Percentiles rank a stretch among this genome's conserved stretches.
These are phyloP conservation scores for Eupithecia exiguata DNA, from an alignment of 2,888 invertebrate species.

Conservation along the genomic window DNA sequence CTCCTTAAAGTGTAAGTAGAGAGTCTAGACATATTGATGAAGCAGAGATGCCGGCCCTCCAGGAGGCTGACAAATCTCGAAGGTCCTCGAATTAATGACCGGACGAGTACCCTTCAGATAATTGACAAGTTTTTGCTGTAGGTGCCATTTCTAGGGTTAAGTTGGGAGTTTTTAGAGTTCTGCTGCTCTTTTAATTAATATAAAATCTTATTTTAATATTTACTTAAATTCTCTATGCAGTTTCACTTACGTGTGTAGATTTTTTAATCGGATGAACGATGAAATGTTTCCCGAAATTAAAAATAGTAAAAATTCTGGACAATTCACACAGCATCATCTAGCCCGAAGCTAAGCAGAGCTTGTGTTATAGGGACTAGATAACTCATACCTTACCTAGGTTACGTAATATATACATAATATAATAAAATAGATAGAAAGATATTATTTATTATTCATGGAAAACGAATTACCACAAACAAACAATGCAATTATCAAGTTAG, in stretches of 20 bases:
- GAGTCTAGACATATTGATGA: conserved; percentile 35
- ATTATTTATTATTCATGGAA: too few species aligned
- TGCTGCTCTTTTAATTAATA: not conserved
- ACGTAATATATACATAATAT: too few species aligned
- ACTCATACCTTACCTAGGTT: too few species aligned
- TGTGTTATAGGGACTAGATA: too few species aligned
- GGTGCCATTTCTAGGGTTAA: not conserved
- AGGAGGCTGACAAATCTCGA: conserved; percentile 14
- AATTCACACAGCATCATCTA: too few species aligned
- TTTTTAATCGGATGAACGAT: not conserved
- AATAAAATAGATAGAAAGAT: too few species aligned
- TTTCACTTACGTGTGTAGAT: not conserved
- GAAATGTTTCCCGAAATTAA: too few species aligned
- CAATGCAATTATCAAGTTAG: not conserved
- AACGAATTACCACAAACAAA: too few species aligned
- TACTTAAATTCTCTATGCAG: not conserved
- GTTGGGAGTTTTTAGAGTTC: not conserved
- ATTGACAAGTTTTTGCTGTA: conserved; percentile 57
- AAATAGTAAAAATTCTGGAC: too few species aligned
- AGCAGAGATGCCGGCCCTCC: not conserved
- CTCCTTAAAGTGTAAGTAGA: not conserved
- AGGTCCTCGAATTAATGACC: conserved; percentile 59
- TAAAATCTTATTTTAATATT: too few species aligned
- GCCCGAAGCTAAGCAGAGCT: too few species aligned
- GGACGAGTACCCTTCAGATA: conserved; percentile 56